Base-by-base conservation (phyloP, 2,113 vertebrate genomes). In the Solenodon paradoxus region DNA sequence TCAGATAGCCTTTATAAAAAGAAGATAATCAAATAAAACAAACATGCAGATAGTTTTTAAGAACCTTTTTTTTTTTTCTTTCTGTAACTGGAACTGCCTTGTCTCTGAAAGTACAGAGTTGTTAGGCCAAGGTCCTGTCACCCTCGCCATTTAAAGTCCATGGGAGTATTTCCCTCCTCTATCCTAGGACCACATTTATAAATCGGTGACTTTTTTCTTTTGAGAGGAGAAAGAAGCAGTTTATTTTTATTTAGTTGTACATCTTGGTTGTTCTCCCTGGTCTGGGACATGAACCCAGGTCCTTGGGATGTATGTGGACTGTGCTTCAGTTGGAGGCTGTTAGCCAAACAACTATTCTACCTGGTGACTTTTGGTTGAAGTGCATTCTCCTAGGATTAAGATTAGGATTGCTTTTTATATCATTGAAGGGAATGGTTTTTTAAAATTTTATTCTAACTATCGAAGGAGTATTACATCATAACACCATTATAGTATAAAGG, bases 131-230 rank as follows among this genome's bases (percentile, higher is more conserved):
- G 16, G 26, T 80, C 26, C n/a, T 55, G 19, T 88, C 85, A 49
- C 15, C 7, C 3, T 94, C 85, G 51, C 9, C 61, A 11, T 75
- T 83, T 55, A 88, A 92, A 77, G 49, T 47, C 72, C 15, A 5
- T 53, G 55, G 47, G 82, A 72, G 26, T 22, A 30, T 69, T 42
- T 17, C 3, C 1, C 8, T 35, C 22, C 6, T 64, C 7, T 66
- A 1, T 28, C 32, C 26, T 45, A 79, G 32, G 22, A 66, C 32
- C 40, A 17, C 10, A 6, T 82, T 82, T 94, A 81, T 92, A 61
- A 94, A 92, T 51, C 72, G 40, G 38, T 90, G 63, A 75, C 38
- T 95, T 92, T 42, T 57, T n/a, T n/a, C n/a, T n/a, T n/a, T n/a
- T n/a, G n/a, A n/a, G n/a, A n/a, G n/a, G n/a, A n/a, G n/a, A n/a